phyloP scores from a whole-genome alignment of 2,888 invertebrate species.

The Cephus pulcher region DNA sequence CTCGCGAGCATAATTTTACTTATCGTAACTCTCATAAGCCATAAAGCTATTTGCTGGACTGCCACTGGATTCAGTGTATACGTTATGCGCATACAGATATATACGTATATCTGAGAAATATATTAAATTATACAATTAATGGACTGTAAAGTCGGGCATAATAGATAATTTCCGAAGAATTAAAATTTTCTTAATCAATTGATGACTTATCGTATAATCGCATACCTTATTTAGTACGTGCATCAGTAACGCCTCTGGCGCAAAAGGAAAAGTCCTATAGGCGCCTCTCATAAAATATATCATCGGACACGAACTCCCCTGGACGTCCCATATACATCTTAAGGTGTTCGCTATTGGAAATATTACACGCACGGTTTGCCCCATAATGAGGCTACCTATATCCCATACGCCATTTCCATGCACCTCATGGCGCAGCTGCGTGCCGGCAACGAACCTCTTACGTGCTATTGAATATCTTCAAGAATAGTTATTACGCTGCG shows the following conservation, averaged over 20 bases:
- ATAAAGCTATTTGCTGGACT: neutral
- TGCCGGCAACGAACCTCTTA: conserved; percentile 45
- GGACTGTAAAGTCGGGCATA: neutral
- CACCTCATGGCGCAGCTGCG: conserved; percentile 47
- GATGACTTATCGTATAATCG: neutral
- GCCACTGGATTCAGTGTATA: neutral
- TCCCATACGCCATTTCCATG: conserved; percentile 7
- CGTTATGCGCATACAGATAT: accelerated
- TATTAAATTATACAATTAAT: neutral
- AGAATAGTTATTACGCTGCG: conserved; percentile 39
- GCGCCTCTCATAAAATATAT: conserved; percentile 6
- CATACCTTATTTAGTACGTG: neutral
- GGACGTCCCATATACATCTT: neutral
- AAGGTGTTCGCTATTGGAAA: neutral
- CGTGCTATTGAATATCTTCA: conserved; percentile 45
- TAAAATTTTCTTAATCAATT: neutral
- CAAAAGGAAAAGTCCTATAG: neutral
- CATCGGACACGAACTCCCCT: neutral
- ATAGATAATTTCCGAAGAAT: neutral
- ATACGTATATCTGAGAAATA: neutral
- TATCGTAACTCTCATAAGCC: neutral
- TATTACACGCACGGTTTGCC: conserved; percentile 26
- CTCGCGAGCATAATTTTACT: neutral
- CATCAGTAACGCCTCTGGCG: neutral
- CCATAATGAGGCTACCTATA: conserved; percentile 47